Base-by-base conservation (phyloP, 35 echinoderm and acorn worm species). In the Ptychodera flava region DNA sequence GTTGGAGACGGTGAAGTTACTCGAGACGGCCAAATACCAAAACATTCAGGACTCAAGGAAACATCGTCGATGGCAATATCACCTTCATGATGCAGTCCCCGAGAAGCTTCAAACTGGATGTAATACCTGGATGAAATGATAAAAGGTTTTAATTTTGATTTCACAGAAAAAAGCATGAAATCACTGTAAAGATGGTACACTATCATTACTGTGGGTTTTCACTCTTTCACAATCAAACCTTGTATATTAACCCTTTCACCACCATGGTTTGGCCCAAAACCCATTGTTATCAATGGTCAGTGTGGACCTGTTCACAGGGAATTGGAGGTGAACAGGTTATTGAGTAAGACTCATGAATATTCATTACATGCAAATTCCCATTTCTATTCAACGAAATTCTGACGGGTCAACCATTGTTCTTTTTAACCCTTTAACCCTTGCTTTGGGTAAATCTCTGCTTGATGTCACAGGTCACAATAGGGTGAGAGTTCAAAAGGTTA, bases 41-140 rank as follows among this genome's bases (percentile, higher is more conserved):
- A 93, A 35, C 92, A 93, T 77, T 93, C 85, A 30, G 78, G 83
- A 36, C 92, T 90, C 28, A 93, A 53, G 27, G 92, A 89, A 34
- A 93, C 77, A 86, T 93, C 92, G 79, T 93, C 92, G 1, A 93
- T 31, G 27, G 92, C 92, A 27, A 85, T 37, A 64, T 93, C 92
- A 16, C 92, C 88, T 33, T 33, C 37, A 64, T 35, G 83, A 16
- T 87, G 16, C 0, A 12, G 6, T 29, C 78, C 83, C 29, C 84
- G 36, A 30, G 64, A 82, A 14, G 53, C 80, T 82, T 93, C 92
- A 93, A 93, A 89, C 75, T 93, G 92, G 33, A 93, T 37, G 78
- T 77, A 93, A 76, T 93, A 93, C 29, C 92, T 93, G 36, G 28
- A 84, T n/a, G 77, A 85, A 37, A 1, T 33, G n/a, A 32, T 33